Percentiles rank a stretch among this genome's conserved stretches.
Conservation (phyloP, 2,888 invertebrate genomes). For the Lordiphosa fenestrarum region DNA sequence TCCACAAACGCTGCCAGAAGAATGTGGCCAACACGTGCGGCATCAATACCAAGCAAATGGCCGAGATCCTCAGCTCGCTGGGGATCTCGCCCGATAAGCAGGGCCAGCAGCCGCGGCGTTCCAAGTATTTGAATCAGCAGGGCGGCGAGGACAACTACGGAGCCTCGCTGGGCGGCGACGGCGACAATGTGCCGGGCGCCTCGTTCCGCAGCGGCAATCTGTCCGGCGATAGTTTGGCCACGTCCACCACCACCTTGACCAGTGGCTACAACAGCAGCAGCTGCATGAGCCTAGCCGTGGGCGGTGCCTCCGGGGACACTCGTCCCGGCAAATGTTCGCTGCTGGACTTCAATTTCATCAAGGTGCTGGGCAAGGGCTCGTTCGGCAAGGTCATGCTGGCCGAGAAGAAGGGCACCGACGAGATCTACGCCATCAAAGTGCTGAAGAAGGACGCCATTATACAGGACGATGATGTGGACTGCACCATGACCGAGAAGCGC, state of each 20-base stretch:
- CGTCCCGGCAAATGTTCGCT: slow-evolving; percentile 85
- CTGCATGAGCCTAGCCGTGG: slow-evolving; percentile 73
- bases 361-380: slow-evolving; percentile 99
- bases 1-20: slow-evolving; percentile 99
- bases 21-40: slow-evolving; percentile 99
- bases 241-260: slow-evolving; percentile 62
- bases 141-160: slow-evolving; percentile 81
- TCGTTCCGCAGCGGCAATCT: slow-evolving; percentile 72
- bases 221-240: slow-evolving; percentile 63
- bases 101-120: slow-evolving; percentile 84
- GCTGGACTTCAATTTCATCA: slow-evolving; percentile 97
- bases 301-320: slow-evolving; percentile 45
- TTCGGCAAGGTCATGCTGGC: slow-evolving; percentile 99
- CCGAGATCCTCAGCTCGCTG: slow-evolving; percentile 93
- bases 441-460: slow-evolving; percentile 98
- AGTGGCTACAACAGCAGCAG: slow-evolving; percentile 70
- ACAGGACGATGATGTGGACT: slow-evolving; percentile 99
- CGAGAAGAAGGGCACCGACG: slow-evolving; percentile 94
- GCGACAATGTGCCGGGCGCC: slow-evolving; percentile 60
- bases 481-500: slow-evolving; percentile 98
- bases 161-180: slow-evolving; percentile 78
- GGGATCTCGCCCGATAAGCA: slow-evolving; percentile 95
- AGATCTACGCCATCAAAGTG: slow-evolving; percentile 92
- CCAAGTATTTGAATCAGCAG: slow-evolving; percentile 81
- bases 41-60: slow-evolving; percentile 98